Evolutionary conservation across 2,888 invertebrate species (phyloP), one percentile per base, ranked within the genome.

Genomic region (Clunio marinus): DNA sequence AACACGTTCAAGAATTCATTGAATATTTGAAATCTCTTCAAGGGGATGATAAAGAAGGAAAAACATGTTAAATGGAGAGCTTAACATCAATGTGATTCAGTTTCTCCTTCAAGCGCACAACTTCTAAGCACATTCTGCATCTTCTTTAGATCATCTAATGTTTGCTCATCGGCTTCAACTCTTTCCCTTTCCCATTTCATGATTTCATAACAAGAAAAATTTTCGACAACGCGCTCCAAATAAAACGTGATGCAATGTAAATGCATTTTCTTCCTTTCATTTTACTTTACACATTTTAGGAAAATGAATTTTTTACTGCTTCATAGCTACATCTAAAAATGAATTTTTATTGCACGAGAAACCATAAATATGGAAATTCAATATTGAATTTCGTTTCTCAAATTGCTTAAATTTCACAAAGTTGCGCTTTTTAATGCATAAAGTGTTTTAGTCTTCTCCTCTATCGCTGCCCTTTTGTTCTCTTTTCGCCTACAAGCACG

Each of bases 341-440:
- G 41, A 41, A 41, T 41, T 41, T 41, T 41, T 41, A 41, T 41
- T 41, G 41, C 4, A n/a, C 10, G 10, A 15, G 15, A 15, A 41
- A 41, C 41, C 41, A 41, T 41, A 41, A 41, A 41, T 41, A 41
- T 41, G 41, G 41, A 41, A 41, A 41, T 41, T 41, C 41, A 41
- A 41, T 41, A 41, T 41, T 41, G 41, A 15, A 41, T 41, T 41
- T 41, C 41, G 41, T 15, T 51, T 51, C 32, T 17, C 15, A 51
- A 51, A 51, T 22, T 51, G 51, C 22, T 51, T 20, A 17, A 51
- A 51, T 20, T 51, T 51, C 17, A 51, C 22, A 15, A 20, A 51
- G 8, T 51, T 51, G 51, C 51, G 51, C 51, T 51, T 51, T 7
- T 51, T 17, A 51, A 51, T 51, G 51, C 51, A 51, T 7, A 51